These are phyloP conservation scores for Pelobates cultripes DNA, from an alignment of 2,797 vertebrate species.

Conservation along the genomic window DNA sequence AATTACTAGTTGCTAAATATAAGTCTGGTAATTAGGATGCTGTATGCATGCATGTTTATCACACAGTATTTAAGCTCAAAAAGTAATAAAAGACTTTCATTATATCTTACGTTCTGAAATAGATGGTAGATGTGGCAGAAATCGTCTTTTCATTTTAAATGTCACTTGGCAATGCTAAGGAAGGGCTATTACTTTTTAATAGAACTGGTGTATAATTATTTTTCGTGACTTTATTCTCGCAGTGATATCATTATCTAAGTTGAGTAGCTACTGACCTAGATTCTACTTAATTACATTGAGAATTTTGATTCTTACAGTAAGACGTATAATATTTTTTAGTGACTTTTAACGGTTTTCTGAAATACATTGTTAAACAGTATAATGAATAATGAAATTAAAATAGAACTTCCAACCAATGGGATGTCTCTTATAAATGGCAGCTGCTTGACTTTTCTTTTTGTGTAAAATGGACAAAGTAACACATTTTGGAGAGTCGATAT, in stretches of 20 bases:
- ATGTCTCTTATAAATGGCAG: neutral
- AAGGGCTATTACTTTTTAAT: slow-evolving; percentile 54
- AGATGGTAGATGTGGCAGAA: slow-evolving; percentile 39
- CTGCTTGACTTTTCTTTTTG: too few species aligned
- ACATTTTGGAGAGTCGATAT: too few species aligned
- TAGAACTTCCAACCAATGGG: slow-evolving; percentile 31
- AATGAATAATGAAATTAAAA: slow-evolving; percentile 31
- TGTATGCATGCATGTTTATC: slow-evolving; percentile 62
- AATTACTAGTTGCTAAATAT: slow-evolving; percentile 71
- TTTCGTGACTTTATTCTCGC: slow-evolving; percentile 48
- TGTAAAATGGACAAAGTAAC: too few species aligned
- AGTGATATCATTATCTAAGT: slow-evolving; percentile 60
- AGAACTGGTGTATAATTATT: slow-evolving; percentile 62
- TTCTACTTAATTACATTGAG: slow-evolving; percentile 65
- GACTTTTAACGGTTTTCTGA: slow-evolving; percentile 47
- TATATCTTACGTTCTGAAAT: slow-evolving; percentile 56
- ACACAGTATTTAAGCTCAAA: slow-evolving; percentile 57
- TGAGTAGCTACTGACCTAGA: slow-evolving; percentile 65
- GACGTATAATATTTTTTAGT: slow-evolving; percentile 36
- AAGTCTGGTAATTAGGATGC: slow-evolving; percentile 62
- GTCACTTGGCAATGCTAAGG: slow-evolving; percentile 55
- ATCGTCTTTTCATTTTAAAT: slow-evolving; percentile 56
- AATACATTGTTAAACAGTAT: slow-evolving; percentile 38
- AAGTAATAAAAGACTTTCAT: slow-evolving; percentile 57
- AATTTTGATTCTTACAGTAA: slow-evolving; percentile 56